Conservation (phyloP, 2,113 vertebrate genomes). For the Tor tambroides region DNA sequence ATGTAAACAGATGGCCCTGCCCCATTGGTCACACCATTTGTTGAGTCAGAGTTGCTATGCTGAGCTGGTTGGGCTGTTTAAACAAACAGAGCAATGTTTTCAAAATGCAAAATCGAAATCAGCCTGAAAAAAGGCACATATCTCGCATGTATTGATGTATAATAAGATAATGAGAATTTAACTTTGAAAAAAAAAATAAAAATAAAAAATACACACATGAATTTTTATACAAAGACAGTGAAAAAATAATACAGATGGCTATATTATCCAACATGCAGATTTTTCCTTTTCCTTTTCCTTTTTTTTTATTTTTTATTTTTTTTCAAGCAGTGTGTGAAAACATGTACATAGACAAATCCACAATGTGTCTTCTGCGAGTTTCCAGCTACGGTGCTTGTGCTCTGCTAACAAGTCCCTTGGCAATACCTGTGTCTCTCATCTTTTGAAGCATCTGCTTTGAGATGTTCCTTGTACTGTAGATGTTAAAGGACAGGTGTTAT, state of each 20-base stretch:
- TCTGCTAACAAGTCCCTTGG: slow-evolving; percentile 29
- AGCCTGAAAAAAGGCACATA: too few relatives aligned
- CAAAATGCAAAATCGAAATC: too few relatives aligned
- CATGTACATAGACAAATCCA: not conserved
- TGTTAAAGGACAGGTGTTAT: slow-evolving; percentile 5
- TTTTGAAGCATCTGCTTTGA: slow-evolving; percentile 19
- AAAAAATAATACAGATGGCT: not conserved
- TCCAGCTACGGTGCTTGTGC: not conserved
- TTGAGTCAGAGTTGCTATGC: not conserved
- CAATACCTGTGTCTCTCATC: not conserved
- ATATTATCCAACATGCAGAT: not conserved
- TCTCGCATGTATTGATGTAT: not conserved
- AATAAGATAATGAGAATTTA: not conserved
- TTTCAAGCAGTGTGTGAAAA: not conserved
- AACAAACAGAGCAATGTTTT: not conserved
- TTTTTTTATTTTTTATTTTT: not conserved
- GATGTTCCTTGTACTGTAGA: not conserved
- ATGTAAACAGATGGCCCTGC: not conserved
- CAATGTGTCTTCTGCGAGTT: not conserved
- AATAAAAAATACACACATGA: not conserved
- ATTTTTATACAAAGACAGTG: not conserved
- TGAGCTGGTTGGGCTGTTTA: not conserved
- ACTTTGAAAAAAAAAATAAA: too few relatives aligned
- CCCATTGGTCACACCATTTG: not conserved
- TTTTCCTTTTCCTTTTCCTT: not conserved